Evolutionary conservation across 2,888 invertebrate species (phyloP).

Genomic region (Acleris cristana): DNA sequence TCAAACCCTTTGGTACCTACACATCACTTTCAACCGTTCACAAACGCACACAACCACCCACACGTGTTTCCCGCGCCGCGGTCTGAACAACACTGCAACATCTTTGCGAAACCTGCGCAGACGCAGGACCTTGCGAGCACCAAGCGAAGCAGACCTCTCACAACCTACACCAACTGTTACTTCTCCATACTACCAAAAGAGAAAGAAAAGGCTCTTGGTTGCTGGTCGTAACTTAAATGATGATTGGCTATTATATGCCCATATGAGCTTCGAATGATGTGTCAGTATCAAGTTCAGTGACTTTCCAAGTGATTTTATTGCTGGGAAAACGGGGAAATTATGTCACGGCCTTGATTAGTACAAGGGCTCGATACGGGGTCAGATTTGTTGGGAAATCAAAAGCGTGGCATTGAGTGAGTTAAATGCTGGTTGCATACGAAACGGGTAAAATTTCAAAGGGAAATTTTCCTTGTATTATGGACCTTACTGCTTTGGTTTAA

Average conservation of each 20-base stretch:
- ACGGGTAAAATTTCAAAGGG: too few relatives aligned
- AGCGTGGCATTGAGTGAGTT: too few relatives aligned
- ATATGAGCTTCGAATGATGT: constrained; percentile 37
- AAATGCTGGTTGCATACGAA: too few relatives aligned
- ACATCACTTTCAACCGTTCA: constrained; percentile 34
- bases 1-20: constrained; percentile 25
- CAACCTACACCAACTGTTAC: constrained; percentile 5
- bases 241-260: constrained; percentile 40
- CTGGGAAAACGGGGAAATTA: constrained; percentile 32
- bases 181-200: constrained; percentile 1
- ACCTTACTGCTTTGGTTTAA: too few relatives aligned
- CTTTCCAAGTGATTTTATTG: constrained; percentile 39
- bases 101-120: constrained; percentile 42
- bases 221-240: constrained; percentile 33
- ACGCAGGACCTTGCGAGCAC: constrained; percentile 38
- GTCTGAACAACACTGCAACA: constrained; percentile 40
- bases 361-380: not conserved
- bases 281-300: constrained; percentile 41
- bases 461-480: too few relatives aligned
- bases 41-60: constrained; percentile 11
- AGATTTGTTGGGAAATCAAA: too few relatives aligned
- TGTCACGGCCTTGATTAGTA: constrained; percentile 12
- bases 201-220: constrained; percentile 28
- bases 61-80: constrained; percentile 36
- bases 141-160: constrained; percentile 27